These are phyloP conservation scores for honey bee (Apis mellifera) DNA, from an alignment of 1,140 invertebrate species.

Conservation along the genomic window DNA sequence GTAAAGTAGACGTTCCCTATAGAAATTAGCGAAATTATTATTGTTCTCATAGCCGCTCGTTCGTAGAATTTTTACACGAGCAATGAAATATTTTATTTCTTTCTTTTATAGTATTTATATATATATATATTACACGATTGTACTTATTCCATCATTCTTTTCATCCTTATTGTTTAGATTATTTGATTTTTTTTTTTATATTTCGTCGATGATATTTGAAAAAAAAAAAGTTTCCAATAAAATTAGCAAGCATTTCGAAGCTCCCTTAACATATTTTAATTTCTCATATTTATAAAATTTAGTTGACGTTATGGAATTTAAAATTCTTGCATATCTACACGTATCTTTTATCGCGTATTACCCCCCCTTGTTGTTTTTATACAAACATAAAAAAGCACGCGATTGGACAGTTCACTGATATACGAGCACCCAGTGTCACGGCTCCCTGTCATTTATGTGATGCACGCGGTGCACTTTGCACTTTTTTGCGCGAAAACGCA, in stretches of 20 bases:
- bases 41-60: background rate
- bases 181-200: too few species aligned
- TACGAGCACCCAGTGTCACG: conserved; percentile 23
- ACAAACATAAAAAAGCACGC: conserved; percentile 56
- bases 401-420: conserved; percentile 51
- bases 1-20: background rate
- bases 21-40: background rate
- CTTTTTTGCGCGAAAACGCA: conserved; percentile 49
- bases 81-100: too few species aligned
- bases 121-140: too few species aligned
- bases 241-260: background rate
- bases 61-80: too few species aligned
- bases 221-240: background rate
- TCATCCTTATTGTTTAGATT: too few species aligned
- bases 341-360: conserved; percentile 45
- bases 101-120: too few species aligned
- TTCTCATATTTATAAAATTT: background rate
- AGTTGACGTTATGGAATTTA: background rate
- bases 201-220: too few species aligned
- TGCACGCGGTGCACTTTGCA: conserved; percentile 29
- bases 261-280: too few species aligned
- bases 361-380: conserved; percentile 55
- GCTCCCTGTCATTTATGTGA: conserved; percentile 5
- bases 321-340: background rate
- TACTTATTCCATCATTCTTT: too few species aligned